Conservation (phyloP, 2,797 vertebrate species). For the Anisognathus igniventris region DNA sequence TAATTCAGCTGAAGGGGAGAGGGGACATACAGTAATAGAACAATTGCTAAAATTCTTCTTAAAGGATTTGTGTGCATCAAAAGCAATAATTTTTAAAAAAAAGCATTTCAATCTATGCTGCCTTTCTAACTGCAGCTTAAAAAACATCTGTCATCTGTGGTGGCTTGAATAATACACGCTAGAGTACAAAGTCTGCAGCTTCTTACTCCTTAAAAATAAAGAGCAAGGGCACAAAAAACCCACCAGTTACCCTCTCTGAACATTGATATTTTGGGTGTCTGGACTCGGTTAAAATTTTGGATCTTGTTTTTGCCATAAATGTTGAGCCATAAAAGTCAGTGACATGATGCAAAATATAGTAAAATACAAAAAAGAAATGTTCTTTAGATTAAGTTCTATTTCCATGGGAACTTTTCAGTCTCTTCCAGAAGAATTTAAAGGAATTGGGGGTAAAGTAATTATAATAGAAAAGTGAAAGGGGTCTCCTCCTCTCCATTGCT, state of each 20-base stretch:
- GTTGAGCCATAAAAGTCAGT: not conserved
- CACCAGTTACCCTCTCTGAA: conserved; percentile 16
- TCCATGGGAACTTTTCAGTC: not conserved
- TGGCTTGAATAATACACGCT: conserved; percentile 30
- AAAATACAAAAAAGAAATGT: not conserved
- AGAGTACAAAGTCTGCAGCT: conserved; percentile 21
- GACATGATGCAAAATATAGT: not conserved
- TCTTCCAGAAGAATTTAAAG: not conserved
- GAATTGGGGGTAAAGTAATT: not conserved
- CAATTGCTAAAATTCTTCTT: conserved; percentile 62
- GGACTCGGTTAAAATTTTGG: not conserved
- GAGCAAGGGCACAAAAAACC: not conserved
- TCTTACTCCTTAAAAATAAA: conserved; percentile 17
- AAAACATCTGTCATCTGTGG: conserved; percentile 33
- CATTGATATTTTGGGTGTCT: not conserved
- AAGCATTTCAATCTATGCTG: conserved; percentile 37
- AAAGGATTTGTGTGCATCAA: conserved; percentile 56
- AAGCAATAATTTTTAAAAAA: conserved; percentile 40
- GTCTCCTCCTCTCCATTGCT: not conserved
- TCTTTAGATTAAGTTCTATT: not conserved
- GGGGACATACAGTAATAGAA: conserved; percentile 33
- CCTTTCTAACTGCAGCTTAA: conserved; percentile 18
- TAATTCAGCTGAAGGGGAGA: conserved; percentile 60
- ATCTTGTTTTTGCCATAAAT: not conserved
- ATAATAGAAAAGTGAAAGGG: not conserved